Evolutionary conservation across 2,888 invertebrate species (phyloP).

Genomic region (Schrankia costaestrigalis): DNA sequence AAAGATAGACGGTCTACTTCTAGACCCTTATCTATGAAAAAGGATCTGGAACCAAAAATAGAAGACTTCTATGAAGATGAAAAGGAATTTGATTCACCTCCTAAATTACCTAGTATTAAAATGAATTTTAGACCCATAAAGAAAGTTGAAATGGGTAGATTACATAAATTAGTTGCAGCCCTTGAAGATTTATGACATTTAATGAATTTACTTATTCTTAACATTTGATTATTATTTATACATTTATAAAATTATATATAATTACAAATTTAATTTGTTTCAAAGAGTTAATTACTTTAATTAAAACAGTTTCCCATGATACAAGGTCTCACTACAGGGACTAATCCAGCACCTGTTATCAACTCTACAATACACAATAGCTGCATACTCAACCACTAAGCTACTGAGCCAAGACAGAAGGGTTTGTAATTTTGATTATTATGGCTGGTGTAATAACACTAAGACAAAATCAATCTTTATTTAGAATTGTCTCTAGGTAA

Average conservation of each 20-base stretch:
- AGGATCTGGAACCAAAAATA: conserved; percentile 69
- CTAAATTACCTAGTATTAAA: conserved; percentile 52
- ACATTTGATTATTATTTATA: conserved; percentile 16
- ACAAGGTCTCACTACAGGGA: too few relatives aligned
- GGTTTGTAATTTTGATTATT: too few relatives aligned
- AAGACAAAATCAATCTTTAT: too few relatives aligned
- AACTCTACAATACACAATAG: too few relatives aligned
- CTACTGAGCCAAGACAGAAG: too few relatives aligned
- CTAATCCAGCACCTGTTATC: too few relatives aligned
- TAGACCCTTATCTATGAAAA: conserved; percentile 38
- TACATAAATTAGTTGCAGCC: conserved; percentile 57
- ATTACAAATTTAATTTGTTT: not conserved
- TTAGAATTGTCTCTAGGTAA: too few relatives aligned
- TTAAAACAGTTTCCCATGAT: too few relatives aligned
- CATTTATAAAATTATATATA: conserved; percentile 23
- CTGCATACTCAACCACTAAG: too few relatives aligned
- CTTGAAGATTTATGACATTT: conserved; percentile 65
- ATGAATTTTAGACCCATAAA: conserved; percentile 56
- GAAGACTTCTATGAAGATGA: conserved; percentile 68
- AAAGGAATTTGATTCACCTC: conserved; percentile 52
- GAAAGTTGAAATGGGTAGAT: conserved; percentile 49
- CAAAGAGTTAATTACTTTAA: too few relatives aligned
- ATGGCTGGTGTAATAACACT: too few relatives aligned
- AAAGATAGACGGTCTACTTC: conserved; percentile 42
- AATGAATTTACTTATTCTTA: conserved; percentile 6